A percentile compares a stretch with the other conserved stretches of the same genome.
Conservation (phyloP, 2,113 vertebrate species). For the Atractosteus spatula region DNA sequence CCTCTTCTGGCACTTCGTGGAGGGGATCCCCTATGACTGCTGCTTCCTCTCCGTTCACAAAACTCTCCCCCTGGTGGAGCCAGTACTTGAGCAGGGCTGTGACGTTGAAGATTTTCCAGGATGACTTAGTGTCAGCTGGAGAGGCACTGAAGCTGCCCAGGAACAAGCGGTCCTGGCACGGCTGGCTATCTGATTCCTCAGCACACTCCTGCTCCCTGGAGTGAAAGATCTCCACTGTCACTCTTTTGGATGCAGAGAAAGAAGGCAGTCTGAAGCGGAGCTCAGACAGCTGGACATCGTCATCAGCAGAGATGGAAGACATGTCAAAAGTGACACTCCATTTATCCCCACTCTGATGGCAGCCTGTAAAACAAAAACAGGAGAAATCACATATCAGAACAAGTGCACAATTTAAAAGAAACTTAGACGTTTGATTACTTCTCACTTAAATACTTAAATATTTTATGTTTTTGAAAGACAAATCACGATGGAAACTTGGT, state of each 20-base stretch:
- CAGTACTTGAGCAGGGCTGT: slow-evolving; percentile 69
- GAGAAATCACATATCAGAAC: not conserved
- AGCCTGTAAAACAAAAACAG: slow-evolving; percentile 56
- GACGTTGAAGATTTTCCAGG: slow-evolving; percentile 79
- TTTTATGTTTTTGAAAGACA: no score
- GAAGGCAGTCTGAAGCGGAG: slow-evolving; percentile 63
- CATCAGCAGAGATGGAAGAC: slow-evolving; percentile 70
- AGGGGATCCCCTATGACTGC: slow-evolving; percentile 19
- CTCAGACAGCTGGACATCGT: slow-evolving; percentile 71
- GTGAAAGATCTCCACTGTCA: slow-evolving; percentile 76
- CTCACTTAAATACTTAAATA: no score
- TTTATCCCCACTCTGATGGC: slow-evolving; percentile 58
- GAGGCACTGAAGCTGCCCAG: slow-evolving; percentile 64
- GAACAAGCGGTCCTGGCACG: slow-evolving; percentile 56
- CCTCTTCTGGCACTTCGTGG: slow-evolving; percentile 27
- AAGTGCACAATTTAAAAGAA: not conserved
- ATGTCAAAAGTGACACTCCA: slow-evolving; percentile 80
- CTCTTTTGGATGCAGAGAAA: slow-evolving; percentile 32
- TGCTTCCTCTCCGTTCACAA: slow-evolving; percentile 23
- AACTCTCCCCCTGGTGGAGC: slow-evolving; percentile 51
- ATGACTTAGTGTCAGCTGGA: slow-evolving; percentile 38
- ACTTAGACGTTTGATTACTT: no score
- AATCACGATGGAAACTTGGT: no score
- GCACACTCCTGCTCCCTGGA: slow-evolving; percentile 45
- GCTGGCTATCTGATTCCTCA: accelerated